Evolutionary conservation across 2,113 vertebrate species (phyloP).

Genomic region (Parotia lawesii): DNA sequence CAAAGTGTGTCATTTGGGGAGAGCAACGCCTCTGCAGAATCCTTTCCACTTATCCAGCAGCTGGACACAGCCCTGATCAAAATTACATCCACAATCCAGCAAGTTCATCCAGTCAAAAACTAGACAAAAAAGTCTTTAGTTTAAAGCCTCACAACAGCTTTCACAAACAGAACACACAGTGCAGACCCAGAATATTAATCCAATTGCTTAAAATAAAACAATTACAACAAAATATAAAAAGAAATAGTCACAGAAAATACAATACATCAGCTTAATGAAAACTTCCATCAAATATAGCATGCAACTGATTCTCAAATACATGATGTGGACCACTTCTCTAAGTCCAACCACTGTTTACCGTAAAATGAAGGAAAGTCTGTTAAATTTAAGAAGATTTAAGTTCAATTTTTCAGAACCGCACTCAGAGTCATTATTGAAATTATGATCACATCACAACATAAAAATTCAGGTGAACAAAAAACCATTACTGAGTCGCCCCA

Average conservation of each 20-base stretch:
- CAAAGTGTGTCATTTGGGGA: background rate
- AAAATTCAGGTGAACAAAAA: background rate
- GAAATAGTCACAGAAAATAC: background rate
- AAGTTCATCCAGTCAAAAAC: background rate
- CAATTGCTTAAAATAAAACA: background rate
- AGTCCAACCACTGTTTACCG: background rate
- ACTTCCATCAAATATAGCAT: background rate
- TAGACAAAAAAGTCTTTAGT: background rate
- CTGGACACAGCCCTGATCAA: constrained; percentile 9
- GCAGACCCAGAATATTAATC: background rate
- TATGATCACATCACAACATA: background rate
- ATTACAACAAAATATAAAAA: background rate
- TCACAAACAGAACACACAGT: background rate
- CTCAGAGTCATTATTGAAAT: background rate
- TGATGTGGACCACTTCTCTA: background rate
- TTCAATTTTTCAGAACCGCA: background rate
- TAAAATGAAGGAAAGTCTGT: background rate
- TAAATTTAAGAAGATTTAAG: background rate
- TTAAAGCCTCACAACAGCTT: background rate
- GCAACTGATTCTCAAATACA: background rate
- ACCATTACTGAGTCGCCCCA: background rate
- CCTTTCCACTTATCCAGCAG: constrained; percentile 1
- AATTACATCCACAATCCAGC: background rate
- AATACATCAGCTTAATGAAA: background rate
- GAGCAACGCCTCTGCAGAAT: background rate